A percentile compares a stretch with the other conserved stretches of the same genome.
Evolutionary conservation across 1,140 invertebrate species (phyloP).

Genomic region (Hesperophylax magnus): DNA sequence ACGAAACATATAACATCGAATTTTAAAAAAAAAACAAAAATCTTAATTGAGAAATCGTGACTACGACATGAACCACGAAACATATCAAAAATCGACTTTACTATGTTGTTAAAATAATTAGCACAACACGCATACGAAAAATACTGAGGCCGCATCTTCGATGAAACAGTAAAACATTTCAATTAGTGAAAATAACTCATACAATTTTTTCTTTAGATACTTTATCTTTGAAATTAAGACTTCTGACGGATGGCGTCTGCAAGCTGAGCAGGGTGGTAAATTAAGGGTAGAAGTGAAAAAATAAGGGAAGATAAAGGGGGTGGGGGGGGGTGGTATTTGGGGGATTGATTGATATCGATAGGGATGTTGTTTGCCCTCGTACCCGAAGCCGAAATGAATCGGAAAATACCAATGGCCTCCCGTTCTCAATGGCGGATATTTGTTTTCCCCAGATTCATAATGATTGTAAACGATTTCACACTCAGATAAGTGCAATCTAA

Average conservation of each 20-base stretch:
- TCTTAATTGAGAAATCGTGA: no score
- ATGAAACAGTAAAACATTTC: no score
- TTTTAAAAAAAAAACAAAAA: no score
- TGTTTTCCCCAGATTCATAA: not conserved
- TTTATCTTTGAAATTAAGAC: constrained; percentile 38
- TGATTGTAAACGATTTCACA: no score
- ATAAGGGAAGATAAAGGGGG: not conserved
- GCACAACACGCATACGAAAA: no score
- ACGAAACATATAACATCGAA: no score
- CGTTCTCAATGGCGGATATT: not conserved
- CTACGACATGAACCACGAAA: no score
- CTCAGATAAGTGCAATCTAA: no score
- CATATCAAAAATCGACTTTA: no score
- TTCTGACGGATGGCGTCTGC: constrained; percentile 38
- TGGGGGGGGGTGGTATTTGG: not conserved
- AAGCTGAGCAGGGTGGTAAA: not conserved
- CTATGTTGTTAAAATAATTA: no score
- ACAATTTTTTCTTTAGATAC: not conserved
- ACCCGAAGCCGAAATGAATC: constrained; percentile 28
- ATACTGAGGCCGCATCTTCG: no score
- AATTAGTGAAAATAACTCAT: not conserved
- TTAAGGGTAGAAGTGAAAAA: not conserved
- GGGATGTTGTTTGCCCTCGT: constrained; percentile 33
- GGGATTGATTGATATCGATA: constrained; percentile 51
- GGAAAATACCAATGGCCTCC: constrained; percentile 22